phyloP scores from a whole-genome alignment of 2,888 invertebrate genomes.

The Stomorhina lunata region DNA sequence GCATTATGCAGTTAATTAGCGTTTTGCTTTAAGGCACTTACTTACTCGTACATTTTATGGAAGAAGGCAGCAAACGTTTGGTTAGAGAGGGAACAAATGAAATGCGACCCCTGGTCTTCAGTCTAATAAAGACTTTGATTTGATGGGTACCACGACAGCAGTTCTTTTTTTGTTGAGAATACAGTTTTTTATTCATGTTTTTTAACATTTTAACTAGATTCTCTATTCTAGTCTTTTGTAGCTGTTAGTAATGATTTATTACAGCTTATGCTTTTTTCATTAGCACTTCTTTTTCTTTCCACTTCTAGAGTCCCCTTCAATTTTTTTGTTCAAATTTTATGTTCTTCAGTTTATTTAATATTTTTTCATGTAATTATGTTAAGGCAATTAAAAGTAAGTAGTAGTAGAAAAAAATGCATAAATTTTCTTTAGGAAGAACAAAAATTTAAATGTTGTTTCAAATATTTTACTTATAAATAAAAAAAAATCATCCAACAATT shows the following conservation, averaged over 20 bases:
- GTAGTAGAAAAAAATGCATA: slow-evolving; percentile 21
- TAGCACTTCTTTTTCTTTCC: slow-evolving; percentile 44
- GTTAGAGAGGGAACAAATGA: not conserved
- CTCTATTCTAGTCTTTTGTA: not conserved
- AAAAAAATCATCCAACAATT: too few relatives aligned
- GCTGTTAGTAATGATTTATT: slow-evolving; percentile 62
- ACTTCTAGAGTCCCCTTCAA: too few relatives aligned
- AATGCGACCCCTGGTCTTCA: slow-evolving; percentile 53
- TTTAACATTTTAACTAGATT: slow-evolving; percentile 35
- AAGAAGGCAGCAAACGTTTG: not conserved
- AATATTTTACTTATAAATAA: slow-evolving; percentile 4
- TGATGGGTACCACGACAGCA: slow-evolving; percentile 38
- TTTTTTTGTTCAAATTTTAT: too few relatives aligned
- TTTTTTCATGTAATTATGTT: slow-evolving; percentile 54
- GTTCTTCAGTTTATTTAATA: not conserved
- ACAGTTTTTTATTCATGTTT: not conserved
- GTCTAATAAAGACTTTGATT: slow-evolving; percentile 61
- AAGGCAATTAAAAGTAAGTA: slow-evolving; percentile 57
- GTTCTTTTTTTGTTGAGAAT: not conserved
- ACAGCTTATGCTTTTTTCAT: slow-evolving; percentile 59
- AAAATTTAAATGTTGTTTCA: not conserved
- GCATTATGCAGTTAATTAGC: slow-evolving; percentile 66
- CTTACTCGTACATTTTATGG: slow-evolving; percentile 36
- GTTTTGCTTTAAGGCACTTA: slow-evolving; percentile 50
- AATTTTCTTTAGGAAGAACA: slow-evolving; percentile 10